phyloP scores from a whole-genome alignment of 2,888 invertebrate species.

The Harpagoxenus sublaevis region DNA sequence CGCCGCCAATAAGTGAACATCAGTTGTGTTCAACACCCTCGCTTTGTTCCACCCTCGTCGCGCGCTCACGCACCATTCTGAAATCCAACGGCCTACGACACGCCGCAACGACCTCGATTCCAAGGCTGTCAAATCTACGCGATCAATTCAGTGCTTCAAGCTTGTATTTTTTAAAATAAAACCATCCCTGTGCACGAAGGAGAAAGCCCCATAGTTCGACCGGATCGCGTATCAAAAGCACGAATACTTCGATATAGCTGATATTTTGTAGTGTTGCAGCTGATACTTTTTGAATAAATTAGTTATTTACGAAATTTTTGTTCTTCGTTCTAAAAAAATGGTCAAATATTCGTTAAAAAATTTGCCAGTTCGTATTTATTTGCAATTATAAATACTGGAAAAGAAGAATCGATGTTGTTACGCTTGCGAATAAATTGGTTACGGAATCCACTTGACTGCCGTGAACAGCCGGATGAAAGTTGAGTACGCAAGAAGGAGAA shows the following conservation, averaged over 20 bases:
- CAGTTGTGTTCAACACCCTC: constrained; percentile 83
- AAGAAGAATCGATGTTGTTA: not conserved
- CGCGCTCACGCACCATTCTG: constrained; percentile 70
- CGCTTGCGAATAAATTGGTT: not conserved
- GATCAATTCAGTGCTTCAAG: constrained; percentile 61
- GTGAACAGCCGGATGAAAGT: constrained; percentile 13
- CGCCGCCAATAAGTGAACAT: constrained; percentile 86
- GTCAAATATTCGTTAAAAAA: not conserved
- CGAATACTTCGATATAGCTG: not conserved
- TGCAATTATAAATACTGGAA: not conserved
- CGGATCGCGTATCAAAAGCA: not conserved
- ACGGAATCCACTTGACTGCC: constrained; percentile 8
- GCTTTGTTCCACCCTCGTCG: constrained; percentile 77
- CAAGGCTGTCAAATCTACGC: constrained; percentile 36
- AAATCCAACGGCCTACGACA: constrained; percentile 78
- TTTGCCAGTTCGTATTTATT: not conserved
- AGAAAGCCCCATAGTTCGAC: no score
- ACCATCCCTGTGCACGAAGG: not conserved
- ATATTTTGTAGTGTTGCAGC: not conserved
- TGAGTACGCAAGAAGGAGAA: constrained; percentile 57
- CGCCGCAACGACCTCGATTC: constrained; percentile 73
- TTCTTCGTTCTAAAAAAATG: not conserved
- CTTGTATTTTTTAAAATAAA: constrained; percentile 10
- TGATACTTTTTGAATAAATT: not conserved
- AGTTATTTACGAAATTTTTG: not conserved